Percentiles rank a stretch among this genome's conserved stretches.
Conservation (phyloP, 2,797 vertebrate species). For the Eupleurogrammus muticus region DNA sequence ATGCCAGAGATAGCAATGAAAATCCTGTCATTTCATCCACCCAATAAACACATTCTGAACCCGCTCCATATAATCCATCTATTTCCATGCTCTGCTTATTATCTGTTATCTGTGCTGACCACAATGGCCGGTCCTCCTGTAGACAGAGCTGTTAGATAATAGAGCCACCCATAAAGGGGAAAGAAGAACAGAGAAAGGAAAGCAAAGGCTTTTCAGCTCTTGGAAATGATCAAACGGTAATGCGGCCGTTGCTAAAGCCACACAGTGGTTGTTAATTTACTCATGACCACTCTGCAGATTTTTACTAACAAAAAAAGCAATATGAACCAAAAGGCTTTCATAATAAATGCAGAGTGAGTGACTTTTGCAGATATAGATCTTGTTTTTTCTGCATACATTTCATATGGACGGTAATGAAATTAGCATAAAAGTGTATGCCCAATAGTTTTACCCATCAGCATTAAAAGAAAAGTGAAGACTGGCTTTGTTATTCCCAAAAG, state of each 20-base stretch:
- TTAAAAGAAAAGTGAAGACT: slow-evolving; percentile 1
- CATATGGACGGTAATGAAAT: slow-evolving; percentile 37
- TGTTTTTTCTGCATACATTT: slow-evolving; percentile 25
- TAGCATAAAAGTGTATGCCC: slow-evolving; percentile 32
- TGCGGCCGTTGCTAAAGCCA: slow-evolving; percentile 29
- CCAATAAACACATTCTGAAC: slow-evolving; percentile 74
- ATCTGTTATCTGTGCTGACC: slow-evolving; percentile 69
- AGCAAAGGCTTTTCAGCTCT: slow-evolving; percentile 35
- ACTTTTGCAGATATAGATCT: slow-evolving; percentile 14
- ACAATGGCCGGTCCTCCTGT: slow-evolving; percentile 57
- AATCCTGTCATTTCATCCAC: slow-evolving; percentile 67
- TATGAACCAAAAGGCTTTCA: slow-evolving; percentile 9
- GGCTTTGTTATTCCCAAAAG: slow-evolving; percentile 24
- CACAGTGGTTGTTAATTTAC: slow-evolving; percentile 43
- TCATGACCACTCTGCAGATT: slow-evolving; percentile 19
- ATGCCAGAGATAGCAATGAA: slow-evolving; percentile 68
- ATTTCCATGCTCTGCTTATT: slow-evolving; percentile 65
- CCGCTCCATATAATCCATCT: slow-evolving; percentile 67
- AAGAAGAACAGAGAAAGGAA: slow-evolving; percentile 22
- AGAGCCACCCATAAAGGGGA: slow-evolving; percentile 49
- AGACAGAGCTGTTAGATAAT: slow-evolving; percentile 63
- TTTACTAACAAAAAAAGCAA: neutral
- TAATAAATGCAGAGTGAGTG: slow-evolving; percentile 1
- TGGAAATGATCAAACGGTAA: slow-evolving; percentile 42
- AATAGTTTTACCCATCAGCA: slow-evolving; percentile 2